A percentile compares a stretch with the other conserved stretches of the same genome.
These are phyloP conservation scores for Aphelinus certus DNA, from an alignment of 1,140 invertebrate genomes.

Conservation along the genomic window DNA sequence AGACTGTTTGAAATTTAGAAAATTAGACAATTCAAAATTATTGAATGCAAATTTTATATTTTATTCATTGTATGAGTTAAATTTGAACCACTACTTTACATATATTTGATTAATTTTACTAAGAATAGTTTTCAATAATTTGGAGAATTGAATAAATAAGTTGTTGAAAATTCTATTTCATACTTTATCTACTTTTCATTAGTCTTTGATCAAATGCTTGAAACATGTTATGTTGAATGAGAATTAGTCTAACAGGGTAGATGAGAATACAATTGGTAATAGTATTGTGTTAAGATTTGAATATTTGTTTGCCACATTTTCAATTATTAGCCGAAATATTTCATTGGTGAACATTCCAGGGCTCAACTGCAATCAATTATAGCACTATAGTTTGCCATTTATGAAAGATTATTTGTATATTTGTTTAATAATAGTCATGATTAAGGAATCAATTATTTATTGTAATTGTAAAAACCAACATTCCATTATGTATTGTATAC, in stretches of 20 bases:
- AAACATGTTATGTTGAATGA: constrained; percentile 30
- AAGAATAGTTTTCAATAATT: not conserved
- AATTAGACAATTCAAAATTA: constrained; percentile 3
- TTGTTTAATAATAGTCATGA: not conserved
- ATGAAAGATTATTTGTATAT: not conserved
- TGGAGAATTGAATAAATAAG: not conserved
- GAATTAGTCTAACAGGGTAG: constrained; percentile 49
- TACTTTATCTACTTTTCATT: constrained; percentile 10
- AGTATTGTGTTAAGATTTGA: constrained; percentile 42
- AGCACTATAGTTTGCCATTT: not conserved
- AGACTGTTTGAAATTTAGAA: constrained; percentile 18
- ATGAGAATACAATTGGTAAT: constrained; percentile 46
- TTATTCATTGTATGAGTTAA: not conserved
- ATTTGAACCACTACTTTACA: not conserved
- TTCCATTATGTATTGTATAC: constrained; percentile 9
- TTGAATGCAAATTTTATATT: not conserved
- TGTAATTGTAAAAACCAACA: constrained; percentile 15
- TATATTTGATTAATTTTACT: constrained; percentile 3
- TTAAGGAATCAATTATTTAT: not conserved
- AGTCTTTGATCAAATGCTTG: constrained; percentile 17
- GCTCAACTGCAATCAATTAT: constrained; percentile 5
- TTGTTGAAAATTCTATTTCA: constrained; percentile 17
- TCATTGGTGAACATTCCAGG: constrained; percentile 25
- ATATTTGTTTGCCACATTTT: constrained; percentile 34
- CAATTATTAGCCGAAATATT: too few relatives aligned